Evolutionary conservation across 2,888 invertebrate genomes (phyloP).

Genomic region (Blastobasis adustella): DNA sequence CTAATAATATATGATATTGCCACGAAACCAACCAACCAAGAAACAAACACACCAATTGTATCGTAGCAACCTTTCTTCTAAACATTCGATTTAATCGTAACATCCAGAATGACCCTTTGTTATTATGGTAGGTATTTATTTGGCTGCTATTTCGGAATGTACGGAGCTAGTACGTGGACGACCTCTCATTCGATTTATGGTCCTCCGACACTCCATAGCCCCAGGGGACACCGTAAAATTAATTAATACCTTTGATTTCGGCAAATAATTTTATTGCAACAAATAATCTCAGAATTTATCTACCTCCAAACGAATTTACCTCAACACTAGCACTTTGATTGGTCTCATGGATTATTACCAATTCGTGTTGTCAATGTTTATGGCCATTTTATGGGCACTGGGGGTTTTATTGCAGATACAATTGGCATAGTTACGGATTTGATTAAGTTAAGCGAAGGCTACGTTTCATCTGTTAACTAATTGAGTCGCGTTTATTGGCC

Average conservation of each 20-base stretch:
- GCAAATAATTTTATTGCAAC: slow-evolving; percentile 64
- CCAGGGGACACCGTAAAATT: slow-evolving; percentile 19
- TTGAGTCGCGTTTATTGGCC: slow-evolving; percentile 34
- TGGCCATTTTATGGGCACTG: slow-evolving; percentile 60
- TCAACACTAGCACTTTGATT: slow-evolving; percentile 37
- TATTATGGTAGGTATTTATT: too few relatives aligned
- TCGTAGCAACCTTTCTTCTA: too few relatives aligned
- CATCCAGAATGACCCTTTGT: too few relatives aligned
- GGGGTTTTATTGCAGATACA: slow-evolving; percentile 64
- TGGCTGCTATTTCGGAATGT: too few relatives aligned
- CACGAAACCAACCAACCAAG: too few relatives aligned
- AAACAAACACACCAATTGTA: too few relatives aligned
- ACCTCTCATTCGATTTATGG: too few relatives aligned
- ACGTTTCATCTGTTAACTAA: slow-evolving; percentile 45
- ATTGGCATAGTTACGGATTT: slow-evolving; percentile 63
- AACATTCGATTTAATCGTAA: too few relatives aligned
- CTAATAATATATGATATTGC: too few relatives aligned
- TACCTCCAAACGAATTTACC: too few relatives aligned
- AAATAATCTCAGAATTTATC: slow-evolving; percentile 25
- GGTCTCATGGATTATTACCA: slow-evolving; percentile 62
- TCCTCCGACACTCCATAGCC: too few relatives aligned
- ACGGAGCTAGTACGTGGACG: too few relatives aligned
- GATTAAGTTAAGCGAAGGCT: slow-evolving; percentile 61
- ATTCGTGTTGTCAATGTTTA: slow-evolving; percentile 72
- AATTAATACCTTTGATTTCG: slow-evolving; percentile 45